Evolutionary conservation across 2,888 invertebrate species (phyloP).

Genomic region (Patella caerulea): DNA sequence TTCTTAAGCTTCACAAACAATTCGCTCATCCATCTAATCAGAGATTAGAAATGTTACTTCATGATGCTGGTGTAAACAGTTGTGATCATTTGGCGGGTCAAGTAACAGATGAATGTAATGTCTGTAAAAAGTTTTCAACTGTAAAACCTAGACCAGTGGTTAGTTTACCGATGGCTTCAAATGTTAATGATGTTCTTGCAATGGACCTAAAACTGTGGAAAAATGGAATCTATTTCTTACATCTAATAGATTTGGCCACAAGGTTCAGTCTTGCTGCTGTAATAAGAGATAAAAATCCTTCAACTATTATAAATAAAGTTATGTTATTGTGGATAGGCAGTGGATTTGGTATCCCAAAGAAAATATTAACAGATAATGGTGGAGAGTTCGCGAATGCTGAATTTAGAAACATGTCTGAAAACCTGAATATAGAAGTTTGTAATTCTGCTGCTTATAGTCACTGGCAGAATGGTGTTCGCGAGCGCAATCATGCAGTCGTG

Average conservation of each 20-base stretch:
- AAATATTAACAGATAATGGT: constrained; percentile 24
- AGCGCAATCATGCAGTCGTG: constrained; percentile 21
- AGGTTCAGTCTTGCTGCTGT: constrained; percentile 21
- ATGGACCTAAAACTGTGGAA: constrained; percentile 18
- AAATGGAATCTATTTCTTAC: constrained; percentile 15
- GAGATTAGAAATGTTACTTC: background rate
- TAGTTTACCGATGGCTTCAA: constrained; percentile 18
- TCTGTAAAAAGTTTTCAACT: background rate
- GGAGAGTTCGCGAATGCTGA: constrained; percentile 23
- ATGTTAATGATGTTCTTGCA: constrained; percentile 27
- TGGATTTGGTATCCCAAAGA: constrained; percentile 16
- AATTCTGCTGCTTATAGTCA: constrained; percentile 21
- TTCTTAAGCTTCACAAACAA: background rate
- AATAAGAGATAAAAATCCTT: constrained; percentile 8
- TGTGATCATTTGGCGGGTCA: background rate
- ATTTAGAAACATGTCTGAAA: constrained; percentile 21
- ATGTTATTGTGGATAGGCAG: constrained; percentile 20
- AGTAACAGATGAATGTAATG: background rate
- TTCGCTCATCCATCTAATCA: constrained; percentile 6
- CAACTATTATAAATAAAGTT: constrained; percentile 13
- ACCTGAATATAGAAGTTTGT: constrained; percentile 20
- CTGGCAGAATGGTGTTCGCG: background rate
- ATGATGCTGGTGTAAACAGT: constrained; percentile 1
- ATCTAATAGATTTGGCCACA: constrained; percentile 19
- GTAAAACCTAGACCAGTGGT: constrained; percentile 13